Percentiles rank a stretch among this genome's conserved stretches.
phyloP scores from a whole-genome alignment of 2,888 invertebrate genomes.

The Griposia aprilina region DNA sequence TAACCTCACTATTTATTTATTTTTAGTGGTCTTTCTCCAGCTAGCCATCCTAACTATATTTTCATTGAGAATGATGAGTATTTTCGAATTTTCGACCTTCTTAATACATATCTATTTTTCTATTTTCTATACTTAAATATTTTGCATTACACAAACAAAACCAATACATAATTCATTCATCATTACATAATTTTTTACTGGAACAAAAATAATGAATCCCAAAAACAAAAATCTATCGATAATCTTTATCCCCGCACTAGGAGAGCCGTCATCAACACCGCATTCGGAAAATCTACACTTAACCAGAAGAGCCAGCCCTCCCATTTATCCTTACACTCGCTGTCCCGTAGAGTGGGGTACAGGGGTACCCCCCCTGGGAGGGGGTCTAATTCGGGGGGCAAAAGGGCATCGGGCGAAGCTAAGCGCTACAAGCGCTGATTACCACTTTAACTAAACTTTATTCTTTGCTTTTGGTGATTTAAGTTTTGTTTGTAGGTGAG shows the following conservation, averaged over 20 bases:
- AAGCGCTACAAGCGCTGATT: slow-evolving; percentile 83
- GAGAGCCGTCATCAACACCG: slow-evolving; percentile 89
- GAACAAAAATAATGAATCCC: too few species aligned
- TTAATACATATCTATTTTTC: neutral
- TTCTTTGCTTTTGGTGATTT: slow-evolving; percentile 76
- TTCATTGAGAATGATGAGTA: neutral
- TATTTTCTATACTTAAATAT: neutral
- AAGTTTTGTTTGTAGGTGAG: slow-evolving; percentile 73
- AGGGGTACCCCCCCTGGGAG: slow-evolving; percentile 56
- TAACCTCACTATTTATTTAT: neutral
- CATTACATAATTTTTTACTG: neutral
- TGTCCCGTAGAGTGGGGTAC: slow-evolving; percentile 82
- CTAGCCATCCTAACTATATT: neutral
- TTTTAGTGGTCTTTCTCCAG: neutral
- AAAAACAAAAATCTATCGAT: slow-evolving; percentile 71
- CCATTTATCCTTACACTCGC: slow-evolving; percentile 90
- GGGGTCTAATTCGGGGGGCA: slow-evolving; percentile 83
- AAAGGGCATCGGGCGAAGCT: slow-evolving; percentile 86
- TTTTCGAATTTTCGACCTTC: neutral
- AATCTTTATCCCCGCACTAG: slow-evolving; percentile 70
- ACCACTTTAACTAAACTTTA: slow-evolving; percentile 71
- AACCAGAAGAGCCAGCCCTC: slow-evolving; percentile 91
- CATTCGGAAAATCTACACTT: slow-evolving; percentile 91
- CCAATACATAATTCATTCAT: too few species aligned
- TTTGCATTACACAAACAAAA: neutral